These are phyloP conservation scores for Pinctada fucata DNA, from an alignment of 2,888 invertebrate species.

Conservation along the genomic window DNA sequence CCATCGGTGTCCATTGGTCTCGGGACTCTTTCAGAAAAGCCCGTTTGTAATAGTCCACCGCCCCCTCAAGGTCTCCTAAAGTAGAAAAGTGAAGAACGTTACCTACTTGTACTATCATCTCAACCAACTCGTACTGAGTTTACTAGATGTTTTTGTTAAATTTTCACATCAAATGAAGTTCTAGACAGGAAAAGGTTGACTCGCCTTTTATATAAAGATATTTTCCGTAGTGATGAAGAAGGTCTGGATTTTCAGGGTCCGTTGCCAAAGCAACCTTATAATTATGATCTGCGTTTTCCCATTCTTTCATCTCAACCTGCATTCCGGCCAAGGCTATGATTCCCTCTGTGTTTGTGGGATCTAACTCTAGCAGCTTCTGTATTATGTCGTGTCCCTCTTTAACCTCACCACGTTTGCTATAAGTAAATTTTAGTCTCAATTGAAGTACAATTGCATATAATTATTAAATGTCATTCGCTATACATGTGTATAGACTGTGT, in stretches of 20 bases:
- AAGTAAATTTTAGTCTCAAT: slow-evolving; percentile 1
- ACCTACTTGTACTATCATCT: no score
- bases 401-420: slow-evolving; percentile 81
- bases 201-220: slow-evolving; percentile 71
- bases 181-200: neutral
- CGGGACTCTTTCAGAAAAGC: slow-evolving; percentile 53
- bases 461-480: no score
- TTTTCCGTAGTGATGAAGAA: slow-evolving; percentile 71
- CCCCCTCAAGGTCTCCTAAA: slow-evolving; percentile 58
- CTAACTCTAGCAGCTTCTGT: slow-evolving; percentile 78
- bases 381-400: slow-evolving; percentile 87
- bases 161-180: no score
- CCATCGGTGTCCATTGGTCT: slow-evolving; percentile 50
- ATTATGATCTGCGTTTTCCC: slow-evolving; percentile 50
- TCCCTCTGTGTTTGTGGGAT: slow-evolving; percentile 53
- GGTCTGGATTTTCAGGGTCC: slow-evolving; percentile 66
- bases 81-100: neutral
- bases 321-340: slow-evolving; percentile 53
- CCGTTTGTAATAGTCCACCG: slow-evolving; percentile 53
- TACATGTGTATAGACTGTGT: no score
- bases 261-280: slow-evolving; percentile 47
- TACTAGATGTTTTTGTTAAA: no score
- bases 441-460: neutral
- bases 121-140: no score
- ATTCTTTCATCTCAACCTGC: slow-evolving; percentile 45